Conservation (phyloP, 2,113 vertebrate species). For the Leptobrachium ailaonicum region DNA sequence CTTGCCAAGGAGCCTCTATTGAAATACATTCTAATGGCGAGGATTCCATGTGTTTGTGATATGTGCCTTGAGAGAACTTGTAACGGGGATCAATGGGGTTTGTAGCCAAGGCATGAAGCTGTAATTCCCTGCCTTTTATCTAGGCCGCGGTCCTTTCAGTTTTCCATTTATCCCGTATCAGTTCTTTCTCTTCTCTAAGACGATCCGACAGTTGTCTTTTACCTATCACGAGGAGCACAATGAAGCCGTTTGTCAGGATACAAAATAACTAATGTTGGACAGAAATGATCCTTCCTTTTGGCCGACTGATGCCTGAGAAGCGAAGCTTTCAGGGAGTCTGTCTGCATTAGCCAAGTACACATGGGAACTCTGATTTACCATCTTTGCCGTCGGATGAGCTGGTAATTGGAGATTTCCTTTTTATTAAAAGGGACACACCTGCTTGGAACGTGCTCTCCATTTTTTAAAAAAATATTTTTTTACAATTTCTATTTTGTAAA, state of each 20-base stretch:
- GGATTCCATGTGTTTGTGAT: not conserved
- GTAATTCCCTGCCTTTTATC: slow-evolving; percentile 24
- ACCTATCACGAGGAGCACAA: slow-evolving; percentile 14
- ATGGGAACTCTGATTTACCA: not conserved
- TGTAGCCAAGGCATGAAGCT: slow-evolving; percentile 2
- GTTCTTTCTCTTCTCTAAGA: slow-evolving; percentile 15
- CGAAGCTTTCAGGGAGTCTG: not conserved
- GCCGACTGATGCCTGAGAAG: slow-evolving; percentile 18
- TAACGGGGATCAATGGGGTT: slow-evolving; percentile 22
- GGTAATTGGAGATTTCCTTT: not conserved
- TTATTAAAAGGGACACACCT: too few relatives aligned
- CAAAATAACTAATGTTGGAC: slow-evolving; percentile 16
- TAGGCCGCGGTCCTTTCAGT: slow-evolving; percentile 14
- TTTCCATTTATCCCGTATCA: slow-evolving; percentile 22
- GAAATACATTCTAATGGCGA: slow-evolving; percentile 8
- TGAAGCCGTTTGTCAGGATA: slow-evolving; percentile 21
- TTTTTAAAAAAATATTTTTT: too few relatives aligned
- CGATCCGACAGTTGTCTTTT: slow-evolving; percentile 7
- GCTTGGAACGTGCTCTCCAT: too few relatives aligned
- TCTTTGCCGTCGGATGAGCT: not conserved
- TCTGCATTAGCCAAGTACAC: not conserved
- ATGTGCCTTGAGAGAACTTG: not conserved
- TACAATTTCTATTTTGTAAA: too few relatives aligned
- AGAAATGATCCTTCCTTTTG: slow-evolving; percentile 22
- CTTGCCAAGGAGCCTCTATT: not conserved